Evolutionary conservation across 1,140 invertebrate genomes (phyloP).

Genomic region (Phthorimaea operculella): DNA sequence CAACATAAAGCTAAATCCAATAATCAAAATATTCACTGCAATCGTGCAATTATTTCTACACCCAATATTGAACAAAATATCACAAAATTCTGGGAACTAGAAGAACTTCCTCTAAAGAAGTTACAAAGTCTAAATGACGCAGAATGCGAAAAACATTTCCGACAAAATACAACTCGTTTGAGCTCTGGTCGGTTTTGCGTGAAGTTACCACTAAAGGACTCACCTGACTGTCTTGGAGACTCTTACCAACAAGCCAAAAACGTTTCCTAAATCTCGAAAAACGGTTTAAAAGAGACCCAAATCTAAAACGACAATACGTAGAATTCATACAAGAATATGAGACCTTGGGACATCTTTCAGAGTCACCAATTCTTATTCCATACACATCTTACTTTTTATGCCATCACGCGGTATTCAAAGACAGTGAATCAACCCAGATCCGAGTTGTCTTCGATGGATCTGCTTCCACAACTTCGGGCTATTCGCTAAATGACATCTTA

Average conservation of each 20-base stretch:
- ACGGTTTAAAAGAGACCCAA: slow-evolving; percentile 2
- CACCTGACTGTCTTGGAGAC: slow-evolving; percentile 10
- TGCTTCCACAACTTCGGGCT: slow-evolving; percentile 15
- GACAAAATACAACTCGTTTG: slow-evolving; percentile 8
- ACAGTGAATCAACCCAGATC: slow-evolving; percentile 11
- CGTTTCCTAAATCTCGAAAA: slow-evolving; percentile 4
- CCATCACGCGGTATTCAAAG: slow-evolving; percentile 13
- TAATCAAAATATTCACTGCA: neutral
- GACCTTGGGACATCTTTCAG: slow-evolving; percentile 8
- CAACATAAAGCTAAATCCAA: neutral
- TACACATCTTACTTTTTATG: slow-evolving; percentile 14
- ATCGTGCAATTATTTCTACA: neutral
- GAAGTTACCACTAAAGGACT: slow-evolving; percentile 3
- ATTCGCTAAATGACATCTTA: slow-evolving; percentile 23
- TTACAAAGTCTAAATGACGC: slow-evolving; percentile 11
- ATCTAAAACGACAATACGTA: slow-evolving; percentile 5
- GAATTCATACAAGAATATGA: slow-evolving; percentile 11
- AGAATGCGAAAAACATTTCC: slow-evolving; percentile 30
- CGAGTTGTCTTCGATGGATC: slow-evolving; percentile 25
- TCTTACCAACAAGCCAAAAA: slow-evolving; percentile 8
- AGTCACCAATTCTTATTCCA: slow-evolving; percentile 16
- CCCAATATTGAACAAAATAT: neutral
- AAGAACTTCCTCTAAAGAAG: neutral
- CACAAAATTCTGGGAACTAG: slow-evolving; percentile 1
- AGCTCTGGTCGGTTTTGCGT: slow-evolving; percentile 14